Evolutionary conservation across 1,140 invertebrate species (phyloP).

Genomic region (Popillia japonica): DNA sequence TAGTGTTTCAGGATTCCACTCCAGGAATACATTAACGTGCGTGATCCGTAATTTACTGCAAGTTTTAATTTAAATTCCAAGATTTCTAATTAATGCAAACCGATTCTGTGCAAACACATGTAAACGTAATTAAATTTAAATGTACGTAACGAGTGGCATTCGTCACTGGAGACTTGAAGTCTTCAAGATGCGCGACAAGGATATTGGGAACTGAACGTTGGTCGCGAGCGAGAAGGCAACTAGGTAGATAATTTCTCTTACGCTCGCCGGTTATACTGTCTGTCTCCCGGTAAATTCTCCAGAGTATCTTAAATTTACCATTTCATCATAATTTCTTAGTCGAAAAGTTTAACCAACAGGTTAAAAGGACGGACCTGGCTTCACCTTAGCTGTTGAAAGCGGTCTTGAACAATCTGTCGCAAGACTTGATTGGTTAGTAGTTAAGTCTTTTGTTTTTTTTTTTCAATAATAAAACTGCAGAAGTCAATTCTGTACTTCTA

Average conservation of each 20-base stretch:
- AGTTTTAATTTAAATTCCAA: conserved; percentile 38
- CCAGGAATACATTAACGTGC: conserved; percentile 26
- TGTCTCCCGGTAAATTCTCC: conserved; percentile 16
- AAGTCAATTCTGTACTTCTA: no score
- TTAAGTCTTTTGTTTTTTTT: no score
- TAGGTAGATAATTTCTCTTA: conserved; percentile 32
- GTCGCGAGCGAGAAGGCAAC: neutral
- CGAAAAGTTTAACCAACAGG: conserved; percentile 32
- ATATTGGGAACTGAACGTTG: neutral
- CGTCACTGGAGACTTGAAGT: conserved; percentile 23
- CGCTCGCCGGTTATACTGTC: neutral
- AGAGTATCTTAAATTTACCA: conserved; percentile 21
- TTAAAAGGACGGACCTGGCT: neutral
- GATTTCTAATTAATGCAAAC: conserved; percentile 38
- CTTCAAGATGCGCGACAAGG: conserved; percentile 8
- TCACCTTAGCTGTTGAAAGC: neutral
- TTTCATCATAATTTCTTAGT: conserved; percentile 35
- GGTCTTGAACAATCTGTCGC: no score
- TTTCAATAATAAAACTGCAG: no score
- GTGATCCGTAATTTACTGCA: conserved; percentile 35
- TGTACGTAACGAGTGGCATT: conserved; percentile 37
- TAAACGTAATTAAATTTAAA: conserved; percentile 39
- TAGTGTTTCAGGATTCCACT: neutral
- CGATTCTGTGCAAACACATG: conserved; percentile 37
- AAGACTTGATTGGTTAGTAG: no score